Evolutionary conservation across 1,140 invertebrate genomes (phyloP), one percentile per base, ranked within the genome.

Genomic region (Pseudomyrmex flavicornis): DNA sequence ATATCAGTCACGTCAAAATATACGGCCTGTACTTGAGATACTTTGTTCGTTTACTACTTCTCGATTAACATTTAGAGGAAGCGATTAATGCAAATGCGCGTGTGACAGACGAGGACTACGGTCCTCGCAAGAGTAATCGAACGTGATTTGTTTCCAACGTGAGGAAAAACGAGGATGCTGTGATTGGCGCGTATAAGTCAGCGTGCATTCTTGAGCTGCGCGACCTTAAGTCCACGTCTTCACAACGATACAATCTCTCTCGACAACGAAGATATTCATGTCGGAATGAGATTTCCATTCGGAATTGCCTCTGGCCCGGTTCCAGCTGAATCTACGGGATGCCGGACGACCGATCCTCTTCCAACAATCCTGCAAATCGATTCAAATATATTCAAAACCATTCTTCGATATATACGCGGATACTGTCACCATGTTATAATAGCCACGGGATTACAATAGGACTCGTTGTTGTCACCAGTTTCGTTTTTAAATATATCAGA

Each of bases 311-410:
- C 88, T 93, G 91, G 91, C 89, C 80, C 76, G 79, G 44, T 88
- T 91, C 89, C 91, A 92, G 86, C 73, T 79, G 86, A 85, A 88
- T 44, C 70, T 82, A 79, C 75, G 54, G 15, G 48, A 22, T 35
- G 44, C 35, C 22, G 48, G 50, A 75, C 59, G 58, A 74, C 68
- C 69, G 46, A 76, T 65, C 26, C 68, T 35, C 35, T 85, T 86
- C 89, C 77, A 77, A 83, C 83, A 82, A 82, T 86, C 80, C 88
- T 80, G 77, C 88, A 91, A 93, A 93, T 93, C 88, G 86, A 93
- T 93, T 93, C 90, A 92, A 93, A 94, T 90, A 79, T 90, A 93
- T 93, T 92, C 92, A 90, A 91, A 93, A 86, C 88, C 91, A 92
- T 93, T 93, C 89, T 79, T 84, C 86, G 88, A 92, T 92, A 85